Evolutionary conservation across 2,113 vertebrate species (phyloP).

Genomic region (Scomber japonicus): DNA sequence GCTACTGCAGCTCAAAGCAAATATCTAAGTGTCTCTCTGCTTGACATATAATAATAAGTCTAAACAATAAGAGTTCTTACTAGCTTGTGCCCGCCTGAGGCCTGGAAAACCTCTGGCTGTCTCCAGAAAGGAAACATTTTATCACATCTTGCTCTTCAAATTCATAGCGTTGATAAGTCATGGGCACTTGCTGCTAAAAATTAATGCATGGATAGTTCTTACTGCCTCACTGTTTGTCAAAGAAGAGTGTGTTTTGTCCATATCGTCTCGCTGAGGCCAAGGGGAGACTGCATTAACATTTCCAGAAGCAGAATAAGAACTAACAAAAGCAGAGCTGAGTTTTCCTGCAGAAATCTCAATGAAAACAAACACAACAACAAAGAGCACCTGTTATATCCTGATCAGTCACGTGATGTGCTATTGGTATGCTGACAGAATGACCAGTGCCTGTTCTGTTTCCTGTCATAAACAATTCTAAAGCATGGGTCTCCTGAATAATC

Average conservation of each 20-base stretch:
- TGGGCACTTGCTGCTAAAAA: conserved; percentile 10
- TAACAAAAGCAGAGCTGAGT: too few relatives aligned
- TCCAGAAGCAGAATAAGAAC: not conserved
- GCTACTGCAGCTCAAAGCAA: conserved; percentile 65
- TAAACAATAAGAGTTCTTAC: conserved; percentile 55
- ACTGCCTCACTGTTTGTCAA: conserved; percentile 6
- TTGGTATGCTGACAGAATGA: conserved; percentile 43
- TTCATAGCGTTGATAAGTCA: not conserved
- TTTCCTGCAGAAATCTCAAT: not conserved
- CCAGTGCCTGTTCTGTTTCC: conserved; percentile 39
- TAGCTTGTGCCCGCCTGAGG: conserved; percentile 52
- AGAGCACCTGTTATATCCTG: conserved; percentile 50
- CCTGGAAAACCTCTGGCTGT: conserved; percentile 42
- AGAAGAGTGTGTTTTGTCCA: conserved; percentile 9
- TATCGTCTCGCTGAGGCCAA: not conserved
- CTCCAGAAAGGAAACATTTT: conserved; percentile 19
- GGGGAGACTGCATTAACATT: not conserved
- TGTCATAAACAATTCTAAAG: conserved; percentile 65
- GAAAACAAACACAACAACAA: conserved; percentile 33
- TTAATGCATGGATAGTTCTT: conserved; percentile 22
- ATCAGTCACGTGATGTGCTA: conserved; percentile 60
- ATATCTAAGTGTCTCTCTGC: conserved; percentile 60
- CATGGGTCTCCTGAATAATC: conserved; percentile 55
- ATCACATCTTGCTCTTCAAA: conserved; percentile 42
- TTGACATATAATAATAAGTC: conserved; percentile 70